Base-by-base conservation (phyloP, 1,140 invertebrate species). In the Penaeus japonicus region DNA sequence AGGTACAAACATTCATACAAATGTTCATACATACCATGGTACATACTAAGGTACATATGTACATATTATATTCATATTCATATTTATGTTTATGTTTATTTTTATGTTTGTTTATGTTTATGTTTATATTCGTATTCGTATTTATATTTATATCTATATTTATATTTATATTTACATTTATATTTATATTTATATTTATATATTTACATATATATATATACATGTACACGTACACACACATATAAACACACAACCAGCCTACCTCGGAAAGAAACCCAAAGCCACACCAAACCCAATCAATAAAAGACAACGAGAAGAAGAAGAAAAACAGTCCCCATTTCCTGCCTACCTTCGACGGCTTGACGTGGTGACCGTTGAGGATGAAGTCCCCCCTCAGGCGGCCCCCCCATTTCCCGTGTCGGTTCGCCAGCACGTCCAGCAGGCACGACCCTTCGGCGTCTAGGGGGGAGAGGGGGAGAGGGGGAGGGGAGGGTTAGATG, bases 281-380 rank as follows among this genome's bases (percentile, higher is more conserved):
- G n/a, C n/a, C n/a, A 65, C 20, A 65, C 62, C 7, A 22, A 1
- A 65, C 7, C 2, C 30, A 0, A 7, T 7, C 62, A 12, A 4
- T 12, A 17, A 17, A 0, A 65, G 22, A 65, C 5, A 65, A 5
- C 0, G 2, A 65, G 30, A 7, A n/a, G n/a, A n/a, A n/a, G n/a
- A n/a, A n/a, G n/a, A n/a, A n/a, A n/a, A n/a, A n/a, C n/a, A n/a
- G n/a, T n/a, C n/a, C 47, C 47, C 47, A 3, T 15, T 1, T 2
- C 12, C 4, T 2, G 35, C 70, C 79, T 35, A 90, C 90, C 83
- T 90, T 90, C 17, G 84, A 92, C 0, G 95, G 93, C 32, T 95
- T 94, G 39, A 98, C 95, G 47, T 94, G 94, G 92, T 97, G 95
- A 0, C 97, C 97, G 91, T 98, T 98, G 1, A 98, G 93, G 3